Evolutionary conservation across 1,140 invertebrate species (phyloP).

Genomic region (Procambarus clarkii): DNA sequence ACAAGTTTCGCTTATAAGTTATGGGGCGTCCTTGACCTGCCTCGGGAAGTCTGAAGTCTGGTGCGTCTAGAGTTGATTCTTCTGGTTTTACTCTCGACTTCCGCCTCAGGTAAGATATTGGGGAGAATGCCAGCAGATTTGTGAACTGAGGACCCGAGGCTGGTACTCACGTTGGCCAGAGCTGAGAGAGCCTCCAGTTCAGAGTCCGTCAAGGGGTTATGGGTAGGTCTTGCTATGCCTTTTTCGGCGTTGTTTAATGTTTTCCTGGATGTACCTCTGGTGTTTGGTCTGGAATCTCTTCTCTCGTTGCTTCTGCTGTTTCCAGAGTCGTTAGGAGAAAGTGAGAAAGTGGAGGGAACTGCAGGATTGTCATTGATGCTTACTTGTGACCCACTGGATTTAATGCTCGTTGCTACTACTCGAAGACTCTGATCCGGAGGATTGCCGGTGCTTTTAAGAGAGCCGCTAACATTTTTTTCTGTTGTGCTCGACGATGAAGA

Average conservation of each 20-base stretch:
- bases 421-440: not conserved
- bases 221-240: too few species aligned
- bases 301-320: too few species aligned
- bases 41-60: not conserved
- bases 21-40: not conserved
- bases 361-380: not conserved
- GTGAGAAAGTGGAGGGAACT: not conserved
- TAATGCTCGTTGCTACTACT: not conserved
- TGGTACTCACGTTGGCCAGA: not conserved
- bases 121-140: not conserved
- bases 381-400: not conserved
- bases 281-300: not conserved
- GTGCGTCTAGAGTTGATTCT: not conserved
- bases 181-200: not conserved
- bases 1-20: not conserved
- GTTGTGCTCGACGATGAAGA: not conserved
- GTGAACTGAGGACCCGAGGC: not conserved
- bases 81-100: not conserved
- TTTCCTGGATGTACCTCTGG: not conserved
- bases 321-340: not conserved
- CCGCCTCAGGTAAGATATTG: not conserved
- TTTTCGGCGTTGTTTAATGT: not conserved
- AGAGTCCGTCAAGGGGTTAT: not conserved
- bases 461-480: not conserved
- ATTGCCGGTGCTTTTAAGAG: not conserved